Base-by-base conservation (phyloP, 1,140 invertebrate genomes). In the Scylla paramamosain region DNA sequence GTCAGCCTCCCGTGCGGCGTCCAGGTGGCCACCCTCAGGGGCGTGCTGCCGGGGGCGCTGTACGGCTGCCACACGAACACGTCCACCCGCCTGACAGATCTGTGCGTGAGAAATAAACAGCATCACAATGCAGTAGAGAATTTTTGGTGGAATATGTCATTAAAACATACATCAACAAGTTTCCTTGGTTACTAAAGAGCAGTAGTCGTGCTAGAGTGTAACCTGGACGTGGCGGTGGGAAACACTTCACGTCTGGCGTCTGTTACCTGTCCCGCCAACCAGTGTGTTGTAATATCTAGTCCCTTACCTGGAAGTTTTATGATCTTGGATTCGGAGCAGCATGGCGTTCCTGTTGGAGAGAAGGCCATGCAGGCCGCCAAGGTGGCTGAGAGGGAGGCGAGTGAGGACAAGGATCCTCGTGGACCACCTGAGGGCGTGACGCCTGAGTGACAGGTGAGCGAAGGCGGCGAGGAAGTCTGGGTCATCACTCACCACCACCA, bases 371-470 rank as follows among this genome's bases (percentile, higher is more conserved):
- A 92, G 91, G 31, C n/a, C 31, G 16, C 31, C 31, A 8, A 92
- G 29, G 67, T 92, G 20, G 31, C 39, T 20, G 31, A 77, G 77
- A 32, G 29, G 25, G 67, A 83, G 67, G 32, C 91, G 91, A 29
- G 91, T 92, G 67, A 92, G 31, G 67, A 82, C 7, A 32, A 92
- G 91, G 77, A 92, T 67, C 20, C 91, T 77, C 6, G 77, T 84
- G 20, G 67, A 77, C 67, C 59, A 92, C 91, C n/a, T 16, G 31
- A 92, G 59, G 28, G 82, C 59, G 25, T n/a, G 67, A 82, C 91
- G 29, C 77, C n/a, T 39, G 28, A 83, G 91, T 67, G 91, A 83
- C 6, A 39, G 10, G 4, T 46, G 59, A 29, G 67, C 91, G 20
- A 92, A 92, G 20, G 91, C 32, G 32, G 91, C 77, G 20, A 92